These are phyloP conservation scores for Echinometra lucunter DNA, from an alignment of 53 echinoderm and acorn worm species.

Conservation along the genomic window DNA sequence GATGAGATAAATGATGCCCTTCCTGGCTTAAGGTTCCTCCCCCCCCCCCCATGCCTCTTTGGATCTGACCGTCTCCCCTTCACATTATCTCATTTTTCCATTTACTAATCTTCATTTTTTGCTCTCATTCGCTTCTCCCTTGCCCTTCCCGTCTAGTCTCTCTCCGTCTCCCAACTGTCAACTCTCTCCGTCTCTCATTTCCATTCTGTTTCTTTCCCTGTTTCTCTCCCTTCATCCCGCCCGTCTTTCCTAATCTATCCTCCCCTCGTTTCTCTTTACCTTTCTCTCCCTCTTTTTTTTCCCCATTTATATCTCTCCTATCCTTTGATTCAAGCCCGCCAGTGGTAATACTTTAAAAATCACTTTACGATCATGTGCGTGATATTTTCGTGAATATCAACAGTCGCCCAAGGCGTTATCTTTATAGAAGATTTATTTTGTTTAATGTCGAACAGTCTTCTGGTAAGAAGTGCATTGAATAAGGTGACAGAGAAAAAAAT, in stretches of 20 bases:
- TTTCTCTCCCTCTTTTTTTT: not conserved
- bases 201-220: not conserved
- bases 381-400: constrained; percentile 16
- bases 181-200: too few relatives aligned
- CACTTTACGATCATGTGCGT: constrained; percentile 28
- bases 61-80: too few relatives aligned
- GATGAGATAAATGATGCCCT: too few relatives aligned
- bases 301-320: not conserved
- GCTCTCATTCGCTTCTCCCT: too few relatives aligned
- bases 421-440: not conserved
- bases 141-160: too few relatives aligned
- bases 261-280: not conserved
- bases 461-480: not conserved
- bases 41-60: too few relatives aligned
- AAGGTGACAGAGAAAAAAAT: not conserved
- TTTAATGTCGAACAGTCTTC: not conserved
- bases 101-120: too few relatives aligned
- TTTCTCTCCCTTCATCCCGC: too few relatives aligned
- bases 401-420: not conserved
- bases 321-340: not conserved
- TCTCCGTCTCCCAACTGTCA: too few relatives aligned
- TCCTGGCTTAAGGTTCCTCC: too few relatives aligned
- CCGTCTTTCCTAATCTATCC: too few relatives aligned
- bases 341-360: not conserved
- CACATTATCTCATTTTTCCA: too few relatives aligned